Percentiles rank a stretch among this genome's conserved stretches.
phyloP scores from a whole-genome alignment of 2,113 vertebrate genomes.

The Colinus virginianus region DNA sequence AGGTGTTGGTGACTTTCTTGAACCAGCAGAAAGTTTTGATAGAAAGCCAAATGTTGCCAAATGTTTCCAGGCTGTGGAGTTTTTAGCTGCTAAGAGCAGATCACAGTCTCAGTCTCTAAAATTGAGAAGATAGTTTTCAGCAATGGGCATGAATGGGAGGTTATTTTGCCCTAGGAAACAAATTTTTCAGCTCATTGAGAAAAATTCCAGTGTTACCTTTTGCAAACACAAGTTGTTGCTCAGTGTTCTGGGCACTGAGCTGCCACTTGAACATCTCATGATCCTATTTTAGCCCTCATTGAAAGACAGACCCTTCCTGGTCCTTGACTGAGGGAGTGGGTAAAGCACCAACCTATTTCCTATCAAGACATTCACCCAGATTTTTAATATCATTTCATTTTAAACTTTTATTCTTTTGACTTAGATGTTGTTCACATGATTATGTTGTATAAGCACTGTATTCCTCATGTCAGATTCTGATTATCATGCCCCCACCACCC shows the following conservation, averaged over 20 bases:
- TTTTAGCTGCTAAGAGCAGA: neutral
- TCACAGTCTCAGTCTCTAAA: neutral
- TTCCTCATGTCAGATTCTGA: fast-evolving
- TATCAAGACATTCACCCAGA: neutral
- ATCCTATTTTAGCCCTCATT: neutral
- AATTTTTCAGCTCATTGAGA: neutral
- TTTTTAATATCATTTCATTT: neutral
- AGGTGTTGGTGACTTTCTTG: neutral
- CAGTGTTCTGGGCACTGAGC: neutral
- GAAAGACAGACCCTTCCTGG: neutral
- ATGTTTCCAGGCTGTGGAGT: fast-evolving
- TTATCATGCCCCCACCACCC: neutral
- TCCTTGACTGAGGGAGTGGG: neutral
- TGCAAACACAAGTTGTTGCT: neutral
- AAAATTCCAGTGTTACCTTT: neutral
- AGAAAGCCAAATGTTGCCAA: neutral
- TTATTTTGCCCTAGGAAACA: neutral
- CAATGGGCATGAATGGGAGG: neutral
- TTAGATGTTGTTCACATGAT: neutral
- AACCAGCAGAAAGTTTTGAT: neutral
- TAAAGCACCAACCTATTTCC: neutral
- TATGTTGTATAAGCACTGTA: neutral
- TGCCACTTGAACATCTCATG: neutral
- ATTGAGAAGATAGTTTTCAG: neutral
- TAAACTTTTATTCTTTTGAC: neutral